A percentile compares a stretch with the other conserved stretches of the same genome.
Conservation (phyloP, 2,888 invertebrate genomes). For the Thereva unica region DNA sequence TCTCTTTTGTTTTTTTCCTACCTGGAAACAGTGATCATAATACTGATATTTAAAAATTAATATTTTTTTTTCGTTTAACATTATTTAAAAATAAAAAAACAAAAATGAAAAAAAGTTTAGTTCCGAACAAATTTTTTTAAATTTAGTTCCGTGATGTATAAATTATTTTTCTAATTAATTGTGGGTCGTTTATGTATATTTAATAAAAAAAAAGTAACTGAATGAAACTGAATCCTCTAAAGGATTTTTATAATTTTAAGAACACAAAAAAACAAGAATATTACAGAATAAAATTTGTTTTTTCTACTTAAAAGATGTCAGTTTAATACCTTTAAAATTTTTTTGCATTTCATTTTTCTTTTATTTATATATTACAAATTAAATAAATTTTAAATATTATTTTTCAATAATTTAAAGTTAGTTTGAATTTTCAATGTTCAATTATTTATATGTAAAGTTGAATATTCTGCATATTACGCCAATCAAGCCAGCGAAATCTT, state of each 20-base stretch:
- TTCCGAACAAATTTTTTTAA: constrained; percentile 30
- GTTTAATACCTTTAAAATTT: too few relatives aligned
- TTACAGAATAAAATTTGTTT: constrained; percentile 39
- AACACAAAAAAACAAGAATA: constrained; percentile 28
- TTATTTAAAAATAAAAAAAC: too few relatives aligned
- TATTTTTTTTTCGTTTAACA: too few relatives aligned
- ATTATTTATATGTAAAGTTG: too few relatives aligned
- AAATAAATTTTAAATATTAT: too few relatives aligned
- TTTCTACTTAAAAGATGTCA: constrained; percentile 33
- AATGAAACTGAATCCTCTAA: neutral
- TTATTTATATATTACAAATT: too few relatives aligned
- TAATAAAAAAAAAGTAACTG: constrained; percentile 7
- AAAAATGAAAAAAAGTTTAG: constrained; percentile 9
- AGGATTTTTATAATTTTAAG: constrained; percentile 31
- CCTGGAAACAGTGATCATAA: neutral
- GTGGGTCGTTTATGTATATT: constrained; percentile 33
- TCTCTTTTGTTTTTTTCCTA: constrained; percentile 2
- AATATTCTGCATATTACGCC: too few relatives aligned
- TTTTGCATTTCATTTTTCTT: too few relatives aligned
- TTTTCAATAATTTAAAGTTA: too few relatives aligned
- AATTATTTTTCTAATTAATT: constrained; percentile 29
- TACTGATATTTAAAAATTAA: too few relatives aligned
- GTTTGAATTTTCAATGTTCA: too few relatives aligned
- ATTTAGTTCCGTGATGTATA: constrained; percentile 32
- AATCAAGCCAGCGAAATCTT: too few relatives aligned